Conservation (phyloP, 2,888 invertebrate genomes). For the Saturnia pavonia region DNA sequence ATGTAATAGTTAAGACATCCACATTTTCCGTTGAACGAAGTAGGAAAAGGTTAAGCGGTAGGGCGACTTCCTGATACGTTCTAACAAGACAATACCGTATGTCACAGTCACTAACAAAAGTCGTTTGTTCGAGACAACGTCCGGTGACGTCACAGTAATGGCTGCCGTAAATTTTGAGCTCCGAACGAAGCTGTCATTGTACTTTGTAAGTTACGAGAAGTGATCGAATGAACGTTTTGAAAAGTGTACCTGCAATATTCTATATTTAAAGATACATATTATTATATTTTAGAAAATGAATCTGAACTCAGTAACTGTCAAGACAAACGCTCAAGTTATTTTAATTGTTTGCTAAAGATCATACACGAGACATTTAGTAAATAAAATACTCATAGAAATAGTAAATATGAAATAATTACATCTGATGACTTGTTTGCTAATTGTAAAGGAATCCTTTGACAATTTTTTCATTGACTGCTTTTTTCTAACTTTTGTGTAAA, state of each 20-base stretch:
- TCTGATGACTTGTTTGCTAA: too few species aligned
- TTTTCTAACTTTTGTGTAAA: too few species aligned
- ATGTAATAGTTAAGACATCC: not conserved
- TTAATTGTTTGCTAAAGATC: not conserved
- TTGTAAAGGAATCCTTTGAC: too few species aligned
- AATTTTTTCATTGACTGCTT: too few species aligned
- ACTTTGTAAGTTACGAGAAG: slow-evolving; percentile 1
- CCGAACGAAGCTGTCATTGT: slow-evolving; percentile 24
- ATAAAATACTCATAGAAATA: too few species aligned
- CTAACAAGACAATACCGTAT: slow-evolving; percentile 33
- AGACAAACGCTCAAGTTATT: not conserved
- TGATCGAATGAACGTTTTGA: not conserved
- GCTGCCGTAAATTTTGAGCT: slow-evolving; percentile 28
- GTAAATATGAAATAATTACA: too few species aligned
- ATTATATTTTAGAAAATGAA: not conserved
- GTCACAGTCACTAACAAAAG: slow-evolving; percentile 45
- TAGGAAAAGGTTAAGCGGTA: slow-evolving; percentile 2
- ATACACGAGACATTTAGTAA: too few species aligned
- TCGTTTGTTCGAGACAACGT: slow-evolving; percentile 46
- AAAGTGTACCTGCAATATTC: not conserved
- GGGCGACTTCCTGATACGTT: slow-evolving; percentile 1
- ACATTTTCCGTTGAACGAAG: slow-evolving; percentile 6
- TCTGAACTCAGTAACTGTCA: not conserved
- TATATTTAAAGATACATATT: not conserved
- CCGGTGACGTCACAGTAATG: slow-evolving; percentile 45